Base-by-base conservation (phyloP, 1,140 invertebrate genomes). In the Cheumatopsyche charites region DNA sequence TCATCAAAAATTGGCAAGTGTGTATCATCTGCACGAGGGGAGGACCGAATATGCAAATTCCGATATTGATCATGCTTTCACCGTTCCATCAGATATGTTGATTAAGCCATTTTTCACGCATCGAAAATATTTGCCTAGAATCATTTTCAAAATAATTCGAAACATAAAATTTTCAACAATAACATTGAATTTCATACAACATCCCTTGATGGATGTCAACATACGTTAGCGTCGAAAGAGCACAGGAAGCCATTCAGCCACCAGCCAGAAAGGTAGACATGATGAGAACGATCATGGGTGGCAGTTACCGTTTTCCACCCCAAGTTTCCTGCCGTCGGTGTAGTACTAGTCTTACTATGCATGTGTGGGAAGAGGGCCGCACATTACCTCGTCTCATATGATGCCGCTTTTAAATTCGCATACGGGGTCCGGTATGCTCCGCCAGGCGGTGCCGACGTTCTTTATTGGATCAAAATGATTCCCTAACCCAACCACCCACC, bases 401-500 rank as follows among this genome's bases (percentile, higher is more conserved):
- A 67, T 67, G 73, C 66, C 62, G 66, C 66, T 73, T 73, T 73
- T 73, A 73, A 73, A 73, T 73, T 73, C 72, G 43, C 66, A 69
- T 71, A 68, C 70, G 26, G n/a, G 68, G 42, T 70, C 49, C 67
- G 55, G 52, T 58, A 43, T 66, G 52, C 49, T 63, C 71, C 71
- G 73, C 71, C 74, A 75, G 62, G 65, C 74, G 74, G 74, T 75
- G 71, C 74, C 74, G 68, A n/a, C 73, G 61, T 58, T 75, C 74
- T 75, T 75, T 75, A 75, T 75, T 75, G 74, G 74, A 75, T 71
- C 71, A 75, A 75, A 75, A 75, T 75, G 74, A 75, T 75, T 75
- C 68, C 67, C 25, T 47, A 36, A 36, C 29, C 29, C 42, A n/a
- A 52, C 49, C 49, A 1, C 49, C 49, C 21, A 19, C 13, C 9